A percentile compares a stretch with the other conserved stretches of the same genome.
Conservation (phyloP, 2,797 vertebrate species). For the Spinus pinus region DNA sequence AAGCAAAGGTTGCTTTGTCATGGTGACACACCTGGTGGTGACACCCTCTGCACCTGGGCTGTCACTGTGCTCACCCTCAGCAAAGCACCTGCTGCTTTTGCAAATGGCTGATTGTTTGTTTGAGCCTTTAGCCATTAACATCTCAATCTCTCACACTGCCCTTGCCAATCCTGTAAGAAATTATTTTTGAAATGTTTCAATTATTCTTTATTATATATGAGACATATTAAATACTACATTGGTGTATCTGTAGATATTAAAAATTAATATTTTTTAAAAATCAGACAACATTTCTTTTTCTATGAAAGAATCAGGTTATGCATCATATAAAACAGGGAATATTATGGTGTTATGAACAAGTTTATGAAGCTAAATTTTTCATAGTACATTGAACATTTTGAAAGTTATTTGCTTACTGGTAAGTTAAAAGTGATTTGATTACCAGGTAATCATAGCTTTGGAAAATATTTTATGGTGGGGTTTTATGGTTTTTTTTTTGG, state of each 20-base stretch:
- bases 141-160: not conserved
- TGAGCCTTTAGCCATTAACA: not conserved
- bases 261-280: not conserved
- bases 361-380: not conserved
- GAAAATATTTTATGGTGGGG: not conserved
- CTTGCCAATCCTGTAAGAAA: not conserved
- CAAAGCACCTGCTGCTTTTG: not conserved
- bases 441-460: not conserved
- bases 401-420: not conserved
- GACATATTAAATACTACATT: not conserved
- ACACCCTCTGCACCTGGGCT: not conserved
- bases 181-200: not conserved
- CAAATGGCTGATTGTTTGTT: not conserved
- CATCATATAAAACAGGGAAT: not conserved
- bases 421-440: not conserved
- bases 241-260: not conserved
- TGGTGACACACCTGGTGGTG: not conserved
- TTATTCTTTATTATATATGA: not conserved
- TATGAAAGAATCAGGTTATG: not conserved
- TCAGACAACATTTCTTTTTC: not conserved
- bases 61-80: not conserved
- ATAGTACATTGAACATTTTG: not conserved
- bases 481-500: not conserved
- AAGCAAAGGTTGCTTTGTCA: not conserved
- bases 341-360: not conserved